phyloP scores from a whole-genome alignment of 2,888 invertebrate genomes.

The Dichetophora obliterata region DNA sequence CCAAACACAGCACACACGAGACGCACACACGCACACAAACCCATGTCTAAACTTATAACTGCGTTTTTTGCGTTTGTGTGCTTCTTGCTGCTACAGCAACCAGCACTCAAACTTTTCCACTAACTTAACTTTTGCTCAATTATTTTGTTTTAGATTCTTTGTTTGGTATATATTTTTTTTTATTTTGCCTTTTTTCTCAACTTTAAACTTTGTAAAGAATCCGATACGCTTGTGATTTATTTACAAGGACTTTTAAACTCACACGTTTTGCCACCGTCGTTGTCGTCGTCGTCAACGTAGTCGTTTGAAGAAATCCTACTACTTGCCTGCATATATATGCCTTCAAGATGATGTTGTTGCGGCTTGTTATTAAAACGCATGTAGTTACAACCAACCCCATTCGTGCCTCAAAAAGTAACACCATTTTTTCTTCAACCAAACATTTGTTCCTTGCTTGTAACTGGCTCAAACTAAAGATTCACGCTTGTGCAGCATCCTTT shows the following conservation, averaged over 20 bases:
- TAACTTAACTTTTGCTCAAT: not conserved
- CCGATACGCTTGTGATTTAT: conserved; percentile 40
- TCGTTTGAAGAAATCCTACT: conserved; percentile 1
- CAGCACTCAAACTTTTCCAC: not conserved
- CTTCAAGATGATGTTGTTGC: not conserved
- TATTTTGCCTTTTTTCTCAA: not conserved
- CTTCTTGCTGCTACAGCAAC: not conserved
- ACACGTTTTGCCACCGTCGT: not conserved
- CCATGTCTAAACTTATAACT: too few relatives aligned
- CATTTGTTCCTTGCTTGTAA: too few relatives aligned
- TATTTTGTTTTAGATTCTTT: not conserved
- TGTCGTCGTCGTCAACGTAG: too few relatives aligned
- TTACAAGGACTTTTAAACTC: conserved; percentile 34
- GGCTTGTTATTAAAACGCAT: not conserved
- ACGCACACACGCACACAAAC: not conserved
- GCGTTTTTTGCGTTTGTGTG: not conserved
- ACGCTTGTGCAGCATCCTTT: too few relatives aligned
- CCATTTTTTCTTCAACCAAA: not conserved
- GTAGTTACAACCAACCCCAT: not conserved
- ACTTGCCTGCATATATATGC: not conserved
- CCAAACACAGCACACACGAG: not conserved
- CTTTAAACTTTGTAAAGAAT: conserved; percentile 13
- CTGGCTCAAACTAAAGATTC: too few relatives aligned
- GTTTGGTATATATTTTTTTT: not conserved
- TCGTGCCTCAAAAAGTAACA: too few relatives aligned